Base-by-base conservation (phyloP, 2,797 vertebrate species). In the Malurus leucopterus region DNA sequence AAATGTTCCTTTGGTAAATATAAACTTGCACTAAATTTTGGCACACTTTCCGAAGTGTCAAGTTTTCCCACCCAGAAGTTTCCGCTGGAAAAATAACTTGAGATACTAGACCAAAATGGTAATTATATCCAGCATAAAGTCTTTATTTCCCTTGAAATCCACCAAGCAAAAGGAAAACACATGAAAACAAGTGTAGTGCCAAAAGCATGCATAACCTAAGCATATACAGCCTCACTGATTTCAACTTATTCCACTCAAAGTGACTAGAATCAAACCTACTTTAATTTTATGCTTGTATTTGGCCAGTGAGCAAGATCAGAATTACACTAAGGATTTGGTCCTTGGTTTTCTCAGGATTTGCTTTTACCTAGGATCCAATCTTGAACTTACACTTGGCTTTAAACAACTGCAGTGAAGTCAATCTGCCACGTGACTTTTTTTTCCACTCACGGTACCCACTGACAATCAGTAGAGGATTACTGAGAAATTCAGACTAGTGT, bases 31-130 rank as follows among this genome's bases (percentile, higher is more conserved):
- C 51, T 91, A n/a, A 53, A 44, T 90, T 91, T 91, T 89, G 77
- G 55, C 81, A 84, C 11, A 1, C 47, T 92, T 87, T 72, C 41
- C 1, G 0, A 72, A 91, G 32, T 55, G 59, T 71, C 73, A 74
- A 23, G 62, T 86, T 95, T 84, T 94, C 65, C 82, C 64, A 89
- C 87, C 84, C 87, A 87, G 73, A 91, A 74, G 36, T 79, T 91
- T 93, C 89, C 9, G 6, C 61, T 75, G 58, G 57, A 86, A 91
- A 89, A 86, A 63, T 76, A 76, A 68, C 51, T 82, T 0, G 0
- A 81, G 79, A 70, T 72, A 64, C 36, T 40, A 40, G 57, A 90
- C 65, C 46, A 43, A 79, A 95, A 68, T 0, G 0, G 34, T 57
- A 73, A 86, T 86, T 93, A 29, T 46, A 67, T 75, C 61, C 41